Evolutionary conservation across 1,140 invertebrate species (phyloP).

Genomic region (Leptonema lineaticorne): DNA sequence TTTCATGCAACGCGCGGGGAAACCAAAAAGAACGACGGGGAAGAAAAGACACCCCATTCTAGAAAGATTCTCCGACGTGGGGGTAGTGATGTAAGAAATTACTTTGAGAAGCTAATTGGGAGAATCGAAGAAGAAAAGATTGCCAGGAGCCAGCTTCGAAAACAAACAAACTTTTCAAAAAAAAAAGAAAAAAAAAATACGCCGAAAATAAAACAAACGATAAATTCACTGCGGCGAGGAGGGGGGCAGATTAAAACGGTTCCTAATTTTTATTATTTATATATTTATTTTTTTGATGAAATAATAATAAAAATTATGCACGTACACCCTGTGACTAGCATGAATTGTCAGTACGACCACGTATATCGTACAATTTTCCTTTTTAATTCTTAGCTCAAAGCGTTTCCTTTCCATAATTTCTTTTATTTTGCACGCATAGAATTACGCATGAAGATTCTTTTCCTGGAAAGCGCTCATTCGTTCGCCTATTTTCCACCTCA

Average conservation of each 20-base stretch:
- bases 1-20: slow-evolving; percentile 26
- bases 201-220: slow-evolving; percentile 7
- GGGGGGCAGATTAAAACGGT: slow-evolving; percentile 3
- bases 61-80: background rate
- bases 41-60: background rate
- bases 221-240: background rate
- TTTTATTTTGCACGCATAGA: background rate
- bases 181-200: slow-evolving; percentile 17
- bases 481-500: background rate
- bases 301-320: too few species aligned
- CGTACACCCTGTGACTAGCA: too few species aligned
- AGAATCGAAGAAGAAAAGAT: slow-evolving; percentile 39
- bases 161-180: slow-evolving; percentile 36
- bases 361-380: background rate
- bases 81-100: slow-evolving; percentile 40
- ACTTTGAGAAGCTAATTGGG: slow-evolving; percentile 40
- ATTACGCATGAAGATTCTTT: background rate
- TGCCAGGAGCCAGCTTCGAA: slow-evolving; percentile 34
- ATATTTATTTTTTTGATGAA: too few species aligned
- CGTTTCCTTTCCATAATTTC: slow-evolving; percentile 7
- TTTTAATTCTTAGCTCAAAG: background rate
- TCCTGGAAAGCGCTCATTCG: background rate
- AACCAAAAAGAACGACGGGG: background rate
- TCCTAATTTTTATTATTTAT: slow-evolving; percentile 5
- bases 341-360: too few species aligned